Conservation (phyloP, 2,888 invertebrate species). For the Pecten maximus region DNA sequence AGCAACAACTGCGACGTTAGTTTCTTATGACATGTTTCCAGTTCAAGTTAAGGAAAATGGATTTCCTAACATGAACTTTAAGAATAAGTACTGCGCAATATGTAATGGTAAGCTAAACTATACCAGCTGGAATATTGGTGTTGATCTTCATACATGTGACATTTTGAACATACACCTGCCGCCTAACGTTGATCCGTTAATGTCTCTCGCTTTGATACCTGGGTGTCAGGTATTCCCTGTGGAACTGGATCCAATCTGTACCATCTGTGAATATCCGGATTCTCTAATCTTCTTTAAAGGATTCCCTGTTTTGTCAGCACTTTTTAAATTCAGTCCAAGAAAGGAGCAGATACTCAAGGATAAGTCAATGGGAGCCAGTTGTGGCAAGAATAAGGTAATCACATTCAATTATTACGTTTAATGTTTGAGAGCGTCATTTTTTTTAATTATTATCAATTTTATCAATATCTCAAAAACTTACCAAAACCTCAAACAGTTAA, state of each 20-base stretch:
- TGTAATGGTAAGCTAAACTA: not conserved
- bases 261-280: not conserved
- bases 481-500: no score
- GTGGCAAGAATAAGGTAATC: not conserved
- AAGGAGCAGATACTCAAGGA: not conserved
- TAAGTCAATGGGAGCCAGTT: not conserved
- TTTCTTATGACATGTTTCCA: slow-evolving; percentile 9
- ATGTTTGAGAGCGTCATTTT: no score
- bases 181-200: not conserved
- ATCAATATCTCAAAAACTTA: no score
- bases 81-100: not conserved
- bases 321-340: not conserved
- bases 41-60: not conserved
- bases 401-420: not conserved
- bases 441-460: no score
- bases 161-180: not conserved
- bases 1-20: not conserved
- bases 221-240: not conserved
- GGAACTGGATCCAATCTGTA: not conserved
- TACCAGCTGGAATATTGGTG: not conserved
- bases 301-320: not conserved
- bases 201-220: not conserved
- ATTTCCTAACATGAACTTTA: not conserved
- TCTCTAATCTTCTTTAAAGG: not conserved
- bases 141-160: not conserved